These are phyloP conservation scores for Cephus pulcher DNA, from an alignment of 2,888 invertebrate species.

Conservation along the genomic window DNA sequence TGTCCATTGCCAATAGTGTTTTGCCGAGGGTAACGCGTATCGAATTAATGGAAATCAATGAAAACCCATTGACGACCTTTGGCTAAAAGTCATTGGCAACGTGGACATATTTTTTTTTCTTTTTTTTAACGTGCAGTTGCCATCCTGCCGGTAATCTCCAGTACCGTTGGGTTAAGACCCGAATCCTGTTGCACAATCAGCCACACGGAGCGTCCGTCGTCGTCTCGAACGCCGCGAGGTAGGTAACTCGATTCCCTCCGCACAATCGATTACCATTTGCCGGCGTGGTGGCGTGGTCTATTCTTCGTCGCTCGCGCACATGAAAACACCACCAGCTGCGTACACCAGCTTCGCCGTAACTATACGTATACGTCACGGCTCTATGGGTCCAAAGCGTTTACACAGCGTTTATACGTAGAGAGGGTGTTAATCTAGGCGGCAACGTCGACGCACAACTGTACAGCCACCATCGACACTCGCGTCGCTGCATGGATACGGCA, in stretches of 20 bases:
- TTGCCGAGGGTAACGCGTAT: too few relatives aligned
- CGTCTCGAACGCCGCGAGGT: not conserved
- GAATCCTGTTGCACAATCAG: not conserved
- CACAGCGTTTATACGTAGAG: not conserved
- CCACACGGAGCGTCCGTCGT: not conserved
- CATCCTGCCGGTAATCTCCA: too few relatives aligned
- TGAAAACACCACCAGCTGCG: not conserved
- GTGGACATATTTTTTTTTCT: too few relatives aligned
- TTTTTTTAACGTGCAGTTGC: too few relatives aligned
- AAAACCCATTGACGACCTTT: too few relatives aligned
- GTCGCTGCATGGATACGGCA: constrained; percentile 17
- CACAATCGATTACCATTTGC: not conserved
- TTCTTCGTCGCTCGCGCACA: not conserved
- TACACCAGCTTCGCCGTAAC: not conserved
- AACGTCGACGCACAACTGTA: not conserved
- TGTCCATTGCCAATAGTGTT: too few relatives aligned
- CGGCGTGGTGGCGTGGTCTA: not conserved
- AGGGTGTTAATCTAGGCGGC: not conserved
- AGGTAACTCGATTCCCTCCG: not conserved
- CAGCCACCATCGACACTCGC: not conserved
- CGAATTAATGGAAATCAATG: too few relatives aligned
- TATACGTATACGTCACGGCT: not conserved
- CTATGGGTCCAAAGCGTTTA: not conserved
- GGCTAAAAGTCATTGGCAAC: too few relatives aligned
- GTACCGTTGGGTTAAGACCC: not conserved